phyloP scores from a whole-genome alignment of 2,113 vertebrate species.

The Oryzias celebensis region DNA sequence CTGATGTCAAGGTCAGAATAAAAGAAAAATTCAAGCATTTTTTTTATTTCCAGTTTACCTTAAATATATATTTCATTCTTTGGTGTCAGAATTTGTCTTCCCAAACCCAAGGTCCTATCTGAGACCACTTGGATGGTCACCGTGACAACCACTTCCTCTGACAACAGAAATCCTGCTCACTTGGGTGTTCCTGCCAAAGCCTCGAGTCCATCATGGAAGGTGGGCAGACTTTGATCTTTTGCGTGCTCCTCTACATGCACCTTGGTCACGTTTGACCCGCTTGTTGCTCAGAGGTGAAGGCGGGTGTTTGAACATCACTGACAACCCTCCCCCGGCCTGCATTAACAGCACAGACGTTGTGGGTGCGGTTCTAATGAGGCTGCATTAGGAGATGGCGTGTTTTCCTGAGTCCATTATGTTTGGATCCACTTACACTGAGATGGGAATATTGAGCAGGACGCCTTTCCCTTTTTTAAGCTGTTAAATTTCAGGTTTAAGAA shows the following conservation, averaged over 20 bases:
- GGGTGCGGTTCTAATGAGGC: slow-evolving; percentile 52
- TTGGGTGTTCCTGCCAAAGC: slow-evolving; percentile 13
- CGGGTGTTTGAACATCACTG: slow-evolving; percentile 1
- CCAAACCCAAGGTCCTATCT: slow-evolving; percentile 11
- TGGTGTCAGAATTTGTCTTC: too few relatives aligned
- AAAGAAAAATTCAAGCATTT: not conserved
- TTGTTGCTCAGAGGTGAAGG: slow-evolving; percentile 24
- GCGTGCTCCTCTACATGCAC: slow-evolving; percentile 50
- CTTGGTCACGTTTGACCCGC: slow-evolving; percentile 46
- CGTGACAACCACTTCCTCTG: slow-evolving; percentile 40
- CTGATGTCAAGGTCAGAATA: not conserved
- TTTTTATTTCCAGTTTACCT: not conserved
- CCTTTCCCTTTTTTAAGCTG: slow-evolving; percentile 2
- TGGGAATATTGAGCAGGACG: slow-evolving; percentile 7
- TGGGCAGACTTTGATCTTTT: slow-evolving; percentile 40
- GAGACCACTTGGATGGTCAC: slow-evolving; percentile 27
- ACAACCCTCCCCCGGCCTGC: slow-evolving; percentile 4
- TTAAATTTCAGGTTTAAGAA: slow-evolving; percentile 19
- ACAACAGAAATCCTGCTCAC: slow-evolving; percentile 8
- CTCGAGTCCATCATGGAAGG: slow-evolving; percentile 13
- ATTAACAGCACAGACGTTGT: slow-evolving; percentile 30
- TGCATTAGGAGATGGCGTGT: slow-evolving; percentile 48
- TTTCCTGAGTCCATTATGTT: slow-evolving; percentile 33
- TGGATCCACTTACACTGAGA: slow-evolving; percentile 52
- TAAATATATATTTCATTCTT: too few relatives aligned